phyloP scores from a whole-genome alignment of 2,888 invertebrate species.

The Dexiosoma caninum region DNA sequence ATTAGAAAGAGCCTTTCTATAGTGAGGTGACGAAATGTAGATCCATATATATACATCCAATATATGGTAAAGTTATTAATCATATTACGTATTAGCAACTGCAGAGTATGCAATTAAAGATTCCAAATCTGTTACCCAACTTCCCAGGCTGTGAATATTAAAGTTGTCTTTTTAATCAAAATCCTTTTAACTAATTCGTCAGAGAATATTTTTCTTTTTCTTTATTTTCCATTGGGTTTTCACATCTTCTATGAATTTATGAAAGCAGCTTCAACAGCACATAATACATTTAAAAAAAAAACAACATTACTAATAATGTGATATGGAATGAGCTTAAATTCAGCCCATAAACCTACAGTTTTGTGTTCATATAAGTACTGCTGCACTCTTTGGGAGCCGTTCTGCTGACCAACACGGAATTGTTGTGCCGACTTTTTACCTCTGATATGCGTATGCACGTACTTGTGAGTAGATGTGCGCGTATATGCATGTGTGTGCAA shows the following conservation, averaged over 20 bases:
- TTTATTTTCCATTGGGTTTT: neutral
- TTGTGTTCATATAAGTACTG: neutral
- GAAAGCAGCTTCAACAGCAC: constrained; percentile 19
- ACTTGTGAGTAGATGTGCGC: neutral
- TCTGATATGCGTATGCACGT: neutral
- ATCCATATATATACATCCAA: no score
- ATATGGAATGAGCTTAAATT: neutral
- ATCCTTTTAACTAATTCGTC: no score
- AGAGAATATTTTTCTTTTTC: no score
- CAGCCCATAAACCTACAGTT: neutral
- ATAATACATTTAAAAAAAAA: constrained; percentile 24
- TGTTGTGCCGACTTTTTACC: neutral
- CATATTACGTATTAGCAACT: no score
- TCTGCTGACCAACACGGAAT: constrained; percentile 8
- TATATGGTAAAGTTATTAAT: no score
- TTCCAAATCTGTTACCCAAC: no score
- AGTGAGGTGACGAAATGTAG: no score
- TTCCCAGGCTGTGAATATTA: no score
- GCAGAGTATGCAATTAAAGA: no score
- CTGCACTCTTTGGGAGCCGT: neutral
- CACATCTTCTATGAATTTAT: neutral
- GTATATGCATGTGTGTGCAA: neutral
- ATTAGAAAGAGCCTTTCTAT: no score
- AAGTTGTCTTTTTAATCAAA: no score
- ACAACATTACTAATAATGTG: constrained; percentile 18